A percentile compares a stretch with the other conserved stretches of the same genome.
Conservation (phyloP, 2,113 vertebrate species). For the Gymnocephalus cernua region DNA sequence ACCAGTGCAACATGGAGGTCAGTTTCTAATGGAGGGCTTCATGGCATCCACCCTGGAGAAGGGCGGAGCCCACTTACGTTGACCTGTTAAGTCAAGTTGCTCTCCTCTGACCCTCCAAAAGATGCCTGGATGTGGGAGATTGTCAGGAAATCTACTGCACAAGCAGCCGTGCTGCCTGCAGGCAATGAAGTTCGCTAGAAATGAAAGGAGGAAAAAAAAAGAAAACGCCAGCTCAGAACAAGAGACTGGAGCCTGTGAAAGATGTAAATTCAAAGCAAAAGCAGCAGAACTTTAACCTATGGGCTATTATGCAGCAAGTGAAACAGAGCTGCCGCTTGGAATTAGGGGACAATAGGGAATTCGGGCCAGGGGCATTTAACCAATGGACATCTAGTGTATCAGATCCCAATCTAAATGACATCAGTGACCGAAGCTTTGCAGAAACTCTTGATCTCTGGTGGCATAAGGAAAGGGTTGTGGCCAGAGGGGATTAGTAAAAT, state of each 20-base stretch:
- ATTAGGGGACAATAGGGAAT: conserved; percentile 80
- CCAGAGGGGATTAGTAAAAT: conserved; percentile 70
- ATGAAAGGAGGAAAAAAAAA: conserved; percentile 63
- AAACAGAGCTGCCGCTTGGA: conserved; percentile 81
- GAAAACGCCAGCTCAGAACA: conserved; percentile 62
- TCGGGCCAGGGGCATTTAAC: conserved; percentile 80
- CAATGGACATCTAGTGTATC: conserved; percentile 79
- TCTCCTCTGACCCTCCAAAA: conserved; percentile 82
- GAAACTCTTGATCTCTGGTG: conserved; percentile 80
- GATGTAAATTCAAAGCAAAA: conserved; percentile 84
- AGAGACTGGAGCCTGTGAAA: conserved; percentile 69
- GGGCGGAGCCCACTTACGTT: conserved; percentile 81
- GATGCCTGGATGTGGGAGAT: conserved; percentile 76
- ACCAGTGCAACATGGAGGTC: conserved; percentile 76
- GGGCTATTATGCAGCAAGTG: conserved; percentile 78
- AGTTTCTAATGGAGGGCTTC: conserved; percentile 82
- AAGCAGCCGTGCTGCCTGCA: conserved; percentile 72
- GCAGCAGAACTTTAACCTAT: conserved; percentile 82
- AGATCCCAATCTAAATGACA: conserved; percentile 84
- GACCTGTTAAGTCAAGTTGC: conserved; percentile 87
- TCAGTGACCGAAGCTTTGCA: conserved; percentile 75
- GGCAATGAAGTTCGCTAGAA: conserved; percentile 59
- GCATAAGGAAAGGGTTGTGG: conserved; percentile 73
- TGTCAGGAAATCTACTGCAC: conserved; percentile 64
- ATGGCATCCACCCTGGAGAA: conserved; percentile 79